A percentile compares a stretch with the other conserved stretches of the same genome.
Conservation (phyloP, 1,140 invertebrate species). For the Atta colombica region DNA sequence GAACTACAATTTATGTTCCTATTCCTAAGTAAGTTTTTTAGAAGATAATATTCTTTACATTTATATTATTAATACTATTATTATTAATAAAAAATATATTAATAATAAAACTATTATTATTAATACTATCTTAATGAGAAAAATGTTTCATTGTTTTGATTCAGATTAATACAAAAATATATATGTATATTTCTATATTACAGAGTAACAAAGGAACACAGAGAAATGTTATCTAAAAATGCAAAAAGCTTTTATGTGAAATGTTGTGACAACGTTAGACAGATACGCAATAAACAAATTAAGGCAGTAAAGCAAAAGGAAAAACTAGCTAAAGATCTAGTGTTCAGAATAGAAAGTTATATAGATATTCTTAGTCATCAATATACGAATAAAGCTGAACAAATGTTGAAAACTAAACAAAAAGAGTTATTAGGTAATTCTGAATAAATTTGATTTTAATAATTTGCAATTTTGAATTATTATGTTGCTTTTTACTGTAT, state of each 20-base stretch:
- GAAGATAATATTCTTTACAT: too few species aligned
- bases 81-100: too few species aligned
- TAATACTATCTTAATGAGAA: constrained; percentile 50
- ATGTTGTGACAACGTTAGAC: constrained; percentile 92
- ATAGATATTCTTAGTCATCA: constrained; percentile 89
- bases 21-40: constrained; percentile 92
- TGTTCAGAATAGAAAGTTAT: constrained; percentile 90
- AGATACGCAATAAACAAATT: constrained; percentile 91
- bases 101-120: too few species aligned
- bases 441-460: constrained; percentile 39
- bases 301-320: constrained; percentile 90
- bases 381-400: constrained; percentile 90
- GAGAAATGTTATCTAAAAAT: constrained; percentile 95
- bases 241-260: constrained; percentile 94
- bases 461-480: constrained; percentile 8
- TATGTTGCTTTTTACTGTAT: background rate
- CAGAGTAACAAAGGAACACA: constrained; percentile 96
- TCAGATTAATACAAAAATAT: constrained; percentile 26
- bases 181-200: constrained; percentile 35
- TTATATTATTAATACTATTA: constrained; percentile 12
- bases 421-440: constrained; percentile 90
- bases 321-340: constrained; percentile 89
- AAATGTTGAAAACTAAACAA: constrained; percentile 90
- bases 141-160: too few species aligned
- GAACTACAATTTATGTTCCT: constrained; percentile 94